Base-by-base conservation (phyloP, 1,140 invertebrate genomes). In the Zaprionus nigranus region DNA sequence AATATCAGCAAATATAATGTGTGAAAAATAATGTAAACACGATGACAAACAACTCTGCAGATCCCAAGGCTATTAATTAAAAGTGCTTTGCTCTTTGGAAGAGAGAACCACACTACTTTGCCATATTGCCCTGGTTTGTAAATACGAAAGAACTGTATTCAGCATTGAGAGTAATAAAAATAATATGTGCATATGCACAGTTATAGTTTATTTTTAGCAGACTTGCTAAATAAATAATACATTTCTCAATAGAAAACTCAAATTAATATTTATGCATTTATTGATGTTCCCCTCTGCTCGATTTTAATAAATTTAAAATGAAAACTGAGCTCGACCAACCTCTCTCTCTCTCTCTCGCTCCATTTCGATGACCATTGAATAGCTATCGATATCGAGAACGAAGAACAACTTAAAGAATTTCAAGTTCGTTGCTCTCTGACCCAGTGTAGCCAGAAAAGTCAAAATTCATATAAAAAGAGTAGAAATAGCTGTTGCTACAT, bases 61-160 rank as follows among this genome's bases (percentile, higher is more conserved):
- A 20, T 3, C 20, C 46, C 17, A 51, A 51, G 20, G 46, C 46
- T 51, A 51, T 22, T 51, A 51, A 51, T 51, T 51, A 51, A 51
- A 51, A 24, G 46, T 20, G 22, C 12, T 51, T 51, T 11, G 20
- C 20, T 46, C 40, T 9, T 17, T 46, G 40, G 2, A 17, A 24
- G 4, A 51, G 46, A 12, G 20, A 24, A 51, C 20, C 46, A 24
- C 46, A 20, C 4, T 51, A 51, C 46, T 46, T 46, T n/a, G 40
- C 15, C 5, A 43, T 22, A 49, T 46, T n/a, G 40, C 15, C 15
- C 17, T 22, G 11, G 20, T 51, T 51, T 46, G 40, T 46, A 17
- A n/a, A 46, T 20, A 9, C 11, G 46, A 51, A 22, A 5, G 12
- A 51, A 24, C 3, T 51, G 20, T 20, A 51, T 13, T 24, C 12